A percentile compares a stretch with the other conserved stretches of the same genome.
Evolutionary conservation across 1,140 invertebrate species (phyloP).

Genomic region (Saxidomus purpurata): DNA sequence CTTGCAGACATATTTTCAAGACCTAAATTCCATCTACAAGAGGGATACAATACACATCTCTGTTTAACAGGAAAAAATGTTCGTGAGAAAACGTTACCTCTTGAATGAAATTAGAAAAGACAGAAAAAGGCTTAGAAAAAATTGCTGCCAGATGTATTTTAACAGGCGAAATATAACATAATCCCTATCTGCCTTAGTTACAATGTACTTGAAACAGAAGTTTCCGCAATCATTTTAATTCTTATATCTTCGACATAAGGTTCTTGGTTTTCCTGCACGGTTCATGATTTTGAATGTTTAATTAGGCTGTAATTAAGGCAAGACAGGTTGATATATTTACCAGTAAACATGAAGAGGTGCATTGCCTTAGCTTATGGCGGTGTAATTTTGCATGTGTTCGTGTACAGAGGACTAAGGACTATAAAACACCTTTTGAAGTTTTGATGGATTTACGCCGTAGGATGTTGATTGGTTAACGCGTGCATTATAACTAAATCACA

Average conservation of each 20-base stretch:
- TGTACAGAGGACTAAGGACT: background rate
- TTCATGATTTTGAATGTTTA: background rate
- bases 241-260: background rate
- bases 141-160: conserved; percentile 12
- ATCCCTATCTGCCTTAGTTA: background rate
- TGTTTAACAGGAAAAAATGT: background rate
- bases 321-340: background rate
- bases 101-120: background rate
- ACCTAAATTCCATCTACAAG: too few relatives aligned
- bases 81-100: background rate
- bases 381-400: background rate
- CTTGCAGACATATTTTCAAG: too few relatives aligned
- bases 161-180: background rate
- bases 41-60: background rate
- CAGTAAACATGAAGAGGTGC: background rate
- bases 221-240: background rate
- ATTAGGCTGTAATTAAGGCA: conserved; percentile 6
- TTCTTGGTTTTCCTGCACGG: background rate
- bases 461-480: background rate
- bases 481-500: background rate
- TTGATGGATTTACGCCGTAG: background rate
- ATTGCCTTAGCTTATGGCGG: background rate
- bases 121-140: background rate
- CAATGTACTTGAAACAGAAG: background rate
- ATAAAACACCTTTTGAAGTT: background rate